Conservation (phyloP, 2,797 vertebrate genomes). For the Sebastes matsubarae region DNA sequence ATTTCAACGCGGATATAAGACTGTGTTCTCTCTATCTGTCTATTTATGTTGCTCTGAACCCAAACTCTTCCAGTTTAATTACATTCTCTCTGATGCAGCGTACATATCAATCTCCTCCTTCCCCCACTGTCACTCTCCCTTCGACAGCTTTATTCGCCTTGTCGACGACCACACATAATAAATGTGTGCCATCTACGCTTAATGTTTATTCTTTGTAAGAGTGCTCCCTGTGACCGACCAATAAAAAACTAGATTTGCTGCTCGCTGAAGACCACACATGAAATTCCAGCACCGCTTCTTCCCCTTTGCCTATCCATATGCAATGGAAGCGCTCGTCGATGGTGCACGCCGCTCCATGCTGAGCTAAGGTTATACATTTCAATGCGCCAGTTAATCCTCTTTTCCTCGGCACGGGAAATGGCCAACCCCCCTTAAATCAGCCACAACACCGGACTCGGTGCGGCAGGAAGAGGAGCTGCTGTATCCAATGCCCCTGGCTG, state of each 20-base stretch:
- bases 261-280: conserved; percentile 55
- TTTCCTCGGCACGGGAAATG: conserved; percentile 59
- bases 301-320: conserved; percentile 21
- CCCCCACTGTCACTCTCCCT: conserved; percentile 37
- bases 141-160: conserved; percentile 71
- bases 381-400: conserved; percentile 66
- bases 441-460: conserved; percentile 60
- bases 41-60: conserved; percentile 28
- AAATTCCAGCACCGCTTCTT: conserved; percentile 64
- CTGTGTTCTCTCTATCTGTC: accelerated
- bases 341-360: conserved; percentile 6
- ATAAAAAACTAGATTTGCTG: conserved; percentile 71
- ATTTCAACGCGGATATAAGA: too few relatives aligned
- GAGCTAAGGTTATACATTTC: conserved; percentile 67
- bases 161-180: conserved; percentile 59
- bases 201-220: conserved; percentile 72
- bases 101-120: conserved; percentile 49
- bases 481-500: conserved; percentile 89
- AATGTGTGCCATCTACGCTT: conserved; percentile 71
- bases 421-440: conserved; percentile 69
- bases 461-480: conserved; percentile 82
- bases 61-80: conserved; percentile 60
- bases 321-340: conserved; percentile 16
- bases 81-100: conserved; percentile 30
- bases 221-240: conserved; percentile 62